Percentiles rank a stretch among this genome's conserved stretches.
These are phyloP conservation scores for Notamacropus eugenii DNA, from an alignment of 2,797 vertebrate genomes.

Conservation along the genomic window DNA sequence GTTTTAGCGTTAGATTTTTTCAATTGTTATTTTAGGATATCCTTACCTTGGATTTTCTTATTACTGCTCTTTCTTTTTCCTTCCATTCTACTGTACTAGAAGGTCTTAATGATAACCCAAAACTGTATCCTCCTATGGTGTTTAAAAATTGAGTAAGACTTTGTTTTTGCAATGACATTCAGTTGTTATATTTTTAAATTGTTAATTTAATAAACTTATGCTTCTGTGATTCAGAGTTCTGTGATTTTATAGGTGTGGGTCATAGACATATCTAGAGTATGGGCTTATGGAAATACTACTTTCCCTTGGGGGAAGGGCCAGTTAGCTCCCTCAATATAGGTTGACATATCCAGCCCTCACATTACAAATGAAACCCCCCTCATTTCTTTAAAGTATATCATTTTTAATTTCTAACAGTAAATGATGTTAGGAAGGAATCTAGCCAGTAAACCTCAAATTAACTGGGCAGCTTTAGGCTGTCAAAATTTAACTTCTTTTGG, in stretches of 20 bases:
- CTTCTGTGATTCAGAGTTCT: neutral
- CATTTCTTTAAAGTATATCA: neutral
- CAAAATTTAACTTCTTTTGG: no score
- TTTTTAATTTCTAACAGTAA: neutral
- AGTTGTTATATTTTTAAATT: neutral
- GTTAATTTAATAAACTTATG: neutral
- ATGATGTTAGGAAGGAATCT: no score
- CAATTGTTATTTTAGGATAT: conserved; percentile 13
- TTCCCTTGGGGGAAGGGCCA: neutral
- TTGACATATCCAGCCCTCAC: neutral
- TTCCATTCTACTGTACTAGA: conserved; percentile 5
- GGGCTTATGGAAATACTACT: neutral
- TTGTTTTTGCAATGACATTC: neutral
- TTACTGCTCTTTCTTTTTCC: neutral
- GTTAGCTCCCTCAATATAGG: neutral
- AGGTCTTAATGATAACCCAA: neutral
- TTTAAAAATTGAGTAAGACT: neutral
- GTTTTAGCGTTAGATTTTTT: neutral
- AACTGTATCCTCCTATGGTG: neutral
- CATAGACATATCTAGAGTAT: neutral
- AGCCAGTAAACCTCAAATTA: no score
- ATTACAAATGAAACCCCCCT: neutral
- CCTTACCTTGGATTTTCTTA: neutral
- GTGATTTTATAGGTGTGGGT: neutral
- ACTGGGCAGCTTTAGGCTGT: no score